Conservation (phyloP, 2,797 vertebrate species). For the Liparis tanakae region DNA sequence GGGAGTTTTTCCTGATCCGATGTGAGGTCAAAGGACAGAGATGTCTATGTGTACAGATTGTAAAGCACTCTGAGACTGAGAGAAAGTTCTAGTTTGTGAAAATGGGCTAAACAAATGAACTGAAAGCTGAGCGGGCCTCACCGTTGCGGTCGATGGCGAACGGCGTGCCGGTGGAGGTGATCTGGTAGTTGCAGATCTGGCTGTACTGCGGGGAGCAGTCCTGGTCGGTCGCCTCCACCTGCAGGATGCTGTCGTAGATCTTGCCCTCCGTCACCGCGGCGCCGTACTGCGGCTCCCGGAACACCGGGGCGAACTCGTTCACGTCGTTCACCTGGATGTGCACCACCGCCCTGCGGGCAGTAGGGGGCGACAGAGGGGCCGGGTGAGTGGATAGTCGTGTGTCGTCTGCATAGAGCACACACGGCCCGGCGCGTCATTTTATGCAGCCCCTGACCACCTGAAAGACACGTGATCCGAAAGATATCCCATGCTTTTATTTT, state of each 20-base stretch:
- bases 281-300: slow-evolving; percentile 89
- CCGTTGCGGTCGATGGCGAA: slow-evolving; percentile 97
- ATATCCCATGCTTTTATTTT: no score
- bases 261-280: slow-evolving; percentile 91
- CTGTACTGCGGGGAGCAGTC: slow-evolving; percentile 97
- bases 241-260: slow-evolving; percentile 96
- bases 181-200: slow-evolving; percentile 97
- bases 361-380: slow-evolving; percentile 21
- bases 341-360: slow-evolving; percentile 89
- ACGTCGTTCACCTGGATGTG: slow-evolving; percentile 97
- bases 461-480: no score
- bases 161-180: slow-evolving; percentile 88
- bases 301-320: slow-evolving; percentile 94
- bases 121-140: slow-evolving; percentile 61
- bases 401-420: slow-evolving; percentile 24
- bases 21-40: no score
- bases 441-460: no score
- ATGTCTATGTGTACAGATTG: no score
- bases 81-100: no score
- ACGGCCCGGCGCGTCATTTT: no score
- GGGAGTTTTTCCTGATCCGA: no score
- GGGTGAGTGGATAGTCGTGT: slow-evolving; percentile 2
- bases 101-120: no score
- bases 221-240: slow-evolving; percentile 93
- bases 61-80: no score